phyloP scores from a whole-genome alignment of 2,888 invertebrate genomes.

The Mesochorus sp. region DNA sequence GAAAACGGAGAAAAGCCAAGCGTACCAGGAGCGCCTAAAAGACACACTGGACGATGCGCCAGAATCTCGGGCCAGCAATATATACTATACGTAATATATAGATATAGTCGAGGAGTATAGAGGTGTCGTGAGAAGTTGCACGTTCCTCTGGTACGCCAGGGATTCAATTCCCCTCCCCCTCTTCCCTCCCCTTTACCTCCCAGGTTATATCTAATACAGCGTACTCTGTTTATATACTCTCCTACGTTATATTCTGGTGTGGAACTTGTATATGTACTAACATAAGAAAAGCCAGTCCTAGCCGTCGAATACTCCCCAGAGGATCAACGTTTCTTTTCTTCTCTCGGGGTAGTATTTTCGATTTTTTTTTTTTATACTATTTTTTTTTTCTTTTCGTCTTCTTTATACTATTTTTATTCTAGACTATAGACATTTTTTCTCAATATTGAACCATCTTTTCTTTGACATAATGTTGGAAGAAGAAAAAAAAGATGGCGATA shows the following conservation, averaged over 20 bases:
- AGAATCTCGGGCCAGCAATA: background rate
- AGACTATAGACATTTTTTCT: too few relatives aligned
- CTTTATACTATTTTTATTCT: background rate
- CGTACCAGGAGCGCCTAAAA: too few relatives aligned
- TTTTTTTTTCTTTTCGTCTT: background rate
- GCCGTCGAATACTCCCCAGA: background rate
- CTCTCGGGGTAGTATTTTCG: too few relatives aligned
- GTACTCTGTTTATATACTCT: slow-evolving; percentile 42
- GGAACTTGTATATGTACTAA: background rate
- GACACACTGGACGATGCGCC: background rate
- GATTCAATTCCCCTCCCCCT: slow-evolving; percentile 57
- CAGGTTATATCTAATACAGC: slow-evolving; percentile 44
- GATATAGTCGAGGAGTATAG: background rate
- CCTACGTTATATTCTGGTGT: background rate
- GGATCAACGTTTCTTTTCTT: too few relatives aligned
- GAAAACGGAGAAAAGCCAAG: too few relatives aligned
- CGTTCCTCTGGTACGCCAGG: slow-evolving; percentile 32
- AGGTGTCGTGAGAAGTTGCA: slow-evolving; percentile 35
- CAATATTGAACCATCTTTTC: too few relatives aligned
- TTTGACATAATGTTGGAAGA: background rate
- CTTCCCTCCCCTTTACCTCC: too few relatives aligned
- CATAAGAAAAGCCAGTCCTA: background rate
- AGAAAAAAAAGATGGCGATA: background rate
- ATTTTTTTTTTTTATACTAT: too few relatives aligned
- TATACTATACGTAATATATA: too few relatives aligned